A percentile compares a stretch with the other conserved stretches of the same genome.
Conservation (phyloP, 2,113 vertebrate species). For the Sander lucioperca region DNA sequence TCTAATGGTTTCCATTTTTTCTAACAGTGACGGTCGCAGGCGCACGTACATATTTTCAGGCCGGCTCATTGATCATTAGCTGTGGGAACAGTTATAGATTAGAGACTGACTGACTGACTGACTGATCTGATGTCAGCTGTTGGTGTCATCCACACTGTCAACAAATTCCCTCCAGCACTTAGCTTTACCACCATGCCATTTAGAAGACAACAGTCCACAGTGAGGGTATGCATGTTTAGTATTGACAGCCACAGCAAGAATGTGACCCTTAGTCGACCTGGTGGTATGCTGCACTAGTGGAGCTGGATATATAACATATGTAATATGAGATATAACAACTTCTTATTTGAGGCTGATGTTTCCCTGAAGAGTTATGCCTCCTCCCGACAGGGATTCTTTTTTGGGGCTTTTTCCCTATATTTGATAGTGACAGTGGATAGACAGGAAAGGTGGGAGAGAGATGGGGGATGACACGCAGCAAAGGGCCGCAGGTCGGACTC, state of each 20-base stretch:
- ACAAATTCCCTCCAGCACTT: conserved; percentile 43
- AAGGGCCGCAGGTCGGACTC: no score
- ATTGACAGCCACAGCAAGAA: conserved; percentile 49
- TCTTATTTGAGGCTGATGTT: conserved; percentile 19
- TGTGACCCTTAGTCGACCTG: conserved; percentile 41
- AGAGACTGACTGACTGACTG: conserved; percentile 17
- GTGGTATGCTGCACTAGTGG: neutral
- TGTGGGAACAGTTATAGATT: conserved; percentile 34
- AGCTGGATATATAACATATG: conserved; percentile 4
- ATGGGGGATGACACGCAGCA: no score
- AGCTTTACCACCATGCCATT: conserved; percentile 24
- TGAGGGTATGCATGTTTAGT: conserved; percentile 35
- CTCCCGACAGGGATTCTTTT: neutral
- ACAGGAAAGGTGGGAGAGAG: no score
- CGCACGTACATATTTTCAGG: conserved; percentile 5
- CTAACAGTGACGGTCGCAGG: neutral
- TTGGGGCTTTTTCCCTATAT: no score
- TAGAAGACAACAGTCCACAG: conserved; percentile 31
- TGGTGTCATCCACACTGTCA: conserved; percentile 47
- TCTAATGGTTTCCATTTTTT: neutral
- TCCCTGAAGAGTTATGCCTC: neutral
- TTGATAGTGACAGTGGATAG: no score
- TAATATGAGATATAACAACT: conserved; percentile 30
- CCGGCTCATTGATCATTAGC: conserved; percentile 38
- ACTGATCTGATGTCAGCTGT: conserved; percentile 44